phyloP scores from a whole-genome alignment of 2,797 vertebrate species.

The Lepus townsendii region DNA sequence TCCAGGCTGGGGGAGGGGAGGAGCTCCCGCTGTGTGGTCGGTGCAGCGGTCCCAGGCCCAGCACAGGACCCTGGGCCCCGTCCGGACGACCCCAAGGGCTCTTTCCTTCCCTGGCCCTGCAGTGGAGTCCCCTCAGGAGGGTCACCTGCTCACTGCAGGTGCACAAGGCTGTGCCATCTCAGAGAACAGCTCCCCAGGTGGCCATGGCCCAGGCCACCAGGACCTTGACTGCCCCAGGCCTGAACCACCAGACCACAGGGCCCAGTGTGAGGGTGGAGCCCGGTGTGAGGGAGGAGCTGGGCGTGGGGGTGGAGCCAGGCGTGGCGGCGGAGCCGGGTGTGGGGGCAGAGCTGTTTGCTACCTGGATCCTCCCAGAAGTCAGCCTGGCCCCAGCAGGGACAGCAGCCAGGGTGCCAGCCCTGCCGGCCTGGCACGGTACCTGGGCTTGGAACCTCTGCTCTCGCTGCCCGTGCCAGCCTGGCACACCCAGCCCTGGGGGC shows the following conservation, averaged over 20 bases:
- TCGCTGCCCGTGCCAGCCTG: too few species aligned
- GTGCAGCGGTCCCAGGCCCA: too few species aligned
- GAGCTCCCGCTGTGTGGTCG: background rate
- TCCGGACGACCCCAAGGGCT: background rate
- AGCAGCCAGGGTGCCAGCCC: too few species aligned
- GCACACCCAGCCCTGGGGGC: background rate
- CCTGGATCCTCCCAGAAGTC: too few species aligned
- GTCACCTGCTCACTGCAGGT: fast-evolving
- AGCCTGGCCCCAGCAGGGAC: too few species aligned
- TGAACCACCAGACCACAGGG: background rate
- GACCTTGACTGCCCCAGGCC: fast-evolving
- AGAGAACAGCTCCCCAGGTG: background rate
- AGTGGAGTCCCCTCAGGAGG: background rate
- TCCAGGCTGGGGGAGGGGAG: background rate
- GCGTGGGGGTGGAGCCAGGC: too few species aligned
- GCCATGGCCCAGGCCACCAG: fast-evolving
- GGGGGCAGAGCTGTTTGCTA: too few species aligned
- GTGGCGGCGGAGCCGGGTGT: too few species aligned
- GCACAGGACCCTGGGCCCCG: fast-evolving
- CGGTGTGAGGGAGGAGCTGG: too few species aligned
- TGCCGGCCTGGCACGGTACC: too few species aligned
- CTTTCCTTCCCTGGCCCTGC: background rate
- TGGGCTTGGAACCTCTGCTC: too few species aligned
- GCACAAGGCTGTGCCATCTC: fast-evolving
- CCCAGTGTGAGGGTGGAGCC: too few species aligned